Evolutionary conservation across 2,888 invertebrate genomes (phyloP).

Genomic region (Nemurella pictetii): DNA sequence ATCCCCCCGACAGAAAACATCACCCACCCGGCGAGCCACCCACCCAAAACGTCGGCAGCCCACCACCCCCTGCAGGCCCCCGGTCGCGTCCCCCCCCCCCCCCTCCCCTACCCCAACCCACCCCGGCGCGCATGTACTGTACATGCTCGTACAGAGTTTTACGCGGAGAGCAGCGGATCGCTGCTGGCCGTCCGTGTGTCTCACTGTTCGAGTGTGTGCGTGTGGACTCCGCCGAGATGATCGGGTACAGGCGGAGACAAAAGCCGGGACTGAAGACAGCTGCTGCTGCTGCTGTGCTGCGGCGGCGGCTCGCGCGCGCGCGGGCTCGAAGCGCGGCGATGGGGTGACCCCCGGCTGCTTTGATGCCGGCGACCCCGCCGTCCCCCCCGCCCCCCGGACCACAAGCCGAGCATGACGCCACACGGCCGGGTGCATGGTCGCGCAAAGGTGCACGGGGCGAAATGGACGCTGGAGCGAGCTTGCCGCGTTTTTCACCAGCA

Average conservation of each 20-base stretch:
- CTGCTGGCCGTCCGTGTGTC: background rate
- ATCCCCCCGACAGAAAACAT: conserved; percentile 30
- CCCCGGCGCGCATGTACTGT: conserved; percentile 33
- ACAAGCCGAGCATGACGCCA: background rate
- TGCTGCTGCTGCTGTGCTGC: no score
- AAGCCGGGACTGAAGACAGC: background rate
- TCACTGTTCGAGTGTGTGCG: background rate
- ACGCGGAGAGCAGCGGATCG: background rate
- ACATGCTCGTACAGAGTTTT: conserved; percentile 30
- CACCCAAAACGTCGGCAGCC: conserved; percentile 31
- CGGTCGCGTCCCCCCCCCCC: conserved; percentile 12
- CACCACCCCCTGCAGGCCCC: conserved; percentile 28
- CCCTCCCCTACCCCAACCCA: conserved; percentile 13
- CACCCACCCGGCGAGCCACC: conserved; percentile 26
- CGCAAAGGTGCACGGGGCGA: background rate
- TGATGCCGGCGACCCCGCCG: background rate
- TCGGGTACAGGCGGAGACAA: background rate
- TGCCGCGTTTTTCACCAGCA: no score
- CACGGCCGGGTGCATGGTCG: background rate
- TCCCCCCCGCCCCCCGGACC: background rate
- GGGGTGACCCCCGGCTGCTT: background rate
- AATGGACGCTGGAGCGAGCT: no score
- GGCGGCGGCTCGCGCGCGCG: no score
- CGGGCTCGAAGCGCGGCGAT: background rate
- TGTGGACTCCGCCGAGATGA: background rate